Evolutionary conservation across 2,113 vertebrate genomes (phyloP), one percentile per base, ranked within the genome.

Genomic region (Proteles cristata): DNA sequence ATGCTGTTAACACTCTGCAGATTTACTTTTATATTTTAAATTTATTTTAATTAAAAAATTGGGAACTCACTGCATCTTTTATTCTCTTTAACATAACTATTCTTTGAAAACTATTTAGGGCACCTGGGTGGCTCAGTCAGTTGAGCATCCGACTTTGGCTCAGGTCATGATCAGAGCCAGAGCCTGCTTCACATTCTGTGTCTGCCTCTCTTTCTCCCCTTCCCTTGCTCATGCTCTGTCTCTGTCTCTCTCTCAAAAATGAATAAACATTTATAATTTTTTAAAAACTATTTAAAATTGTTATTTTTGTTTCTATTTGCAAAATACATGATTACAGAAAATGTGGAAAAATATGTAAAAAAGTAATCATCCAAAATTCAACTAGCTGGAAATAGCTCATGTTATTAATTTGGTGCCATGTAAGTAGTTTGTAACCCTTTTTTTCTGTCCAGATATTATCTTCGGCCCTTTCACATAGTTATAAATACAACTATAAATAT

Each of bases 21-120:
- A 87, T 82, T 58, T 85, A 77, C 39, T 92, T 96, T 58, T 94
- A 69, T 15, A 92, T 53, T 97, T 96, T 77, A 81, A 92, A 80
- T 89, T 68, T 63, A 96, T 93, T 76, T 90, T 88, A 94, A 88
- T 83, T 76, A 79, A 93, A 96, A 97, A 82, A 66, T 12, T n/a
- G 25, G 33, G 50, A 93, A 63, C 11, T 53, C 43, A 43, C 1
- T 69, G n/a, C 2, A 87, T n/a, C 43, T 81, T 74, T 33, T 74
- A 94, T 82, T 93, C 31, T 89, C 80, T 82, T 92, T 76, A 97
- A 87, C 4, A 86, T 63, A 94, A 73, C 2, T 76, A 16, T 76
- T 92, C 28, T 90, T 93, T 45, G 50, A 96, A 89, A 96, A 85
- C 8, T 82, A 96, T 77, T 61, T 61, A 61, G 58, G 58, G 19